Base-by-base conservation (phyloP, 2,888 invertebrate species). In the Agonopterix heracliana region DNA sequence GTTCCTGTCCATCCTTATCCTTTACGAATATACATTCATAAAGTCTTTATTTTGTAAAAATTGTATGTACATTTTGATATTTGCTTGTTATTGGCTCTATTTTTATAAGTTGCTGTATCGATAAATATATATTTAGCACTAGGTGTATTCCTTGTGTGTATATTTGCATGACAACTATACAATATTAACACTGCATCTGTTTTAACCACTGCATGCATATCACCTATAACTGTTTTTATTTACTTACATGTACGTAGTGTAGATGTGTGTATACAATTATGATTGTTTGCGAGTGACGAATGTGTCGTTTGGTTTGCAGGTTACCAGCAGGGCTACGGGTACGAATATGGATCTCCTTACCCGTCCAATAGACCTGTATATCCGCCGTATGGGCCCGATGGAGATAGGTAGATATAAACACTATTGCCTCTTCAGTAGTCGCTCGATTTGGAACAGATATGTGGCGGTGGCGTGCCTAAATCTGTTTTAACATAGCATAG, bases 361-460 rank as follows among this genome's bases (percentile, higher is more conserved):
- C 92, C 92, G 63, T 90, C 92, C 56, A 93, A 93, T 80, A 92
- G 94, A 89, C 94, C 93, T 68, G 93, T 94, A 67, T 94, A 94
- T 73, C 94, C 94, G 67, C 93, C 94, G 63, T 93, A 94, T 68
- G 93, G 93, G 56, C 91, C 93, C 47, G 90, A 90, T 51, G 92
- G 92, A 58, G 92, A 92, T 89, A 91, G 92, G 93, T 93, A 80
- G 76, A 38, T 11, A 38, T 38, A 10, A 5, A n/a, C 10, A 38
- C 38, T 38, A 10, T 26, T 26, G 3, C 17, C 38, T 38, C 10
- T 10, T 38, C 38, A 38, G 26, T 26, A 5, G 0, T 7, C 7
- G 26, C 26, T 26, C 26, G 7, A 26, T 26, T 26, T 26, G 5
- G 26, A 26, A 26, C 7, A 26, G n/a, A 26, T 26, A 5, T 26